Base-by-base conservation (phyloP, 1,140 invertebrate genomes). In the Micrasema minimum region DNA sequence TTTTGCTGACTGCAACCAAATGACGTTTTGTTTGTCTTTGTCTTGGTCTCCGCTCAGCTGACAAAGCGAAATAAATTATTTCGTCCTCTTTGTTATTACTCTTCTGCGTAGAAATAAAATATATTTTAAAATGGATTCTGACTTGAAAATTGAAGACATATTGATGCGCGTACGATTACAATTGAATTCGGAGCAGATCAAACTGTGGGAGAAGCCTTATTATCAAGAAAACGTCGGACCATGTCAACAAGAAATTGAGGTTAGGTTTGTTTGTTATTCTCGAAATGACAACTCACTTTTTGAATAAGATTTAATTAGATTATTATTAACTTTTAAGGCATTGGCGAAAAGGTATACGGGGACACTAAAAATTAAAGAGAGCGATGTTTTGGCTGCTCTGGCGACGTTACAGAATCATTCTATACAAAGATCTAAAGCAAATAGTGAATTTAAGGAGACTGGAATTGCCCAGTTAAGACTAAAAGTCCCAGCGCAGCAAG, bases 201-300 rank as follows among this genome's bases (percentile, higher is more conserved):
- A 92, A 77, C 78, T 93, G 48, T 93, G 92, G 92, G 81, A 89
- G 57, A 79, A 86, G 35, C 92, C 92, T 0, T 93, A 90, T 78
- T 88, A 86, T 64, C 77, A 77, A n/a, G 81, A 86, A 71, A 83
- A 81, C 73, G 75, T 53, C 69, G 67, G 48, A 61, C 78, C 14
- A 76, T 78, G 1, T 69, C 77, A 51, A 7, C 35, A 41, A 53
- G 79, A 76, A 61, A 76, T 85, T 57, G 77, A 80, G 80, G 82
- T 83, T 75, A 76, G 72, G 72, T 76, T 61, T 69, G 66, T 73
- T 67, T 64, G 50, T 75, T 75, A 74, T 65, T 46, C 7, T 31
- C 3, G 7, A 31, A 4, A 4, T 31, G 26, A 31, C 26, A 31
- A 4, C 26, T 2, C 26, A 31, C 26, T 31, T 31, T 31, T 31